phyloP scores from a whole-genome alignment of 2,888 invertebrate species.

The Pristionchus entomophagus region DNA sequence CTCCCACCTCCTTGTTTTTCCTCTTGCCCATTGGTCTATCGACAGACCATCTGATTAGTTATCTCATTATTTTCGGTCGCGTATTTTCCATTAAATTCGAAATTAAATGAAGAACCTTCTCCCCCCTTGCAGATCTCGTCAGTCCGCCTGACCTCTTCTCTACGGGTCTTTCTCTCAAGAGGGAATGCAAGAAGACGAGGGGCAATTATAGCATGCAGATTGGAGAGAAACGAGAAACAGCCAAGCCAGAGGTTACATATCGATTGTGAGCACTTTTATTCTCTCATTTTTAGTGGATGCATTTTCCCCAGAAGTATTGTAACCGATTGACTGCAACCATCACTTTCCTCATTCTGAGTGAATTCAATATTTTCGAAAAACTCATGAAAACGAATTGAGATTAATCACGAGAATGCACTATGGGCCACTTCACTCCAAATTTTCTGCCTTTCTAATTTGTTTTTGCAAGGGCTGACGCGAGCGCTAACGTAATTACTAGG shows the following conservation, averaged over 20 bases:
- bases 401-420: neutral
- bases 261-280: neutral
- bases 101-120: neutral
- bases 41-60: neutral
- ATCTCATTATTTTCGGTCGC: neutral
- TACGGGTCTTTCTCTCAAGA: neutral
- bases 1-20: conserved; percentile 4
- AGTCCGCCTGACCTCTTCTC: neutral
- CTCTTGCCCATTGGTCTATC: neutral
- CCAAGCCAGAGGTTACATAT: neutral
- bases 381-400: neutral
- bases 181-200: neutral
- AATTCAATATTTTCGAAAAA: neutral
- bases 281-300: neutral
- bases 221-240: neutral
- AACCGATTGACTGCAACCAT: neutral
- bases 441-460: neutral
- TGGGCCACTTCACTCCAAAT: neutral
- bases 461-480: neutral
- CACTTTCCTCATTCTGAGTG: neutral
- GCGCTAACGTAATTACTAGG: conserved; percentile 1
- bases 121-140: neutral
- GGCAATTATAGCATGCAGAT: conserved; percentile 32
- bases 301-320: neutral
- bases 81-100: neutral